Percentiles rank a stretch among this genome's conserved stretches.
Conservation (phyloP, 30 jellyfish, hydroid and myxozoan species). For the Rhopilema esculentum region DNA sequence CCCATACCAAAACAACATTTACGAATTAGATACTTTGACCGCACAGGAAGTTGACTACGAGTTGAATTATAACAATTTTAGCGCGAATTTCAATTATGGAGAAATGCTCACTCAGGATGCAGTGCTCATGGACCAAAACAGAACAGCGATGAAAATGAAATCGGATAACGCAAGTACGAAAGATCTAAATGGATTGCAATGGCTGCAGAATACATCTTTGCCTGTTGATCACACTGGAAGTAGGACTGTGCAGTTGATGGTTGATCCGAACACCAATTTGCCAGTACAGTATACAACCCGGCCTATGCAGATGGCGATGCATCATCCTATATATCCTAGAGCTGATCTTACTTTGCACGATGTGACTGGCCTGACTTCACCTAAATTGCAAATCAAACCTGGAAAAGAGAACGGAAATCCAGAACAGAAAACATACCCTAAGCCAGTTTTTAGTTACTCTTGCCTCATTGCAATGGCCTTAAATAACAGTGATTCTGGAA, state of each 20-base stretch:
- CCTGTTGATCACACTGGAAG: constrained; percentile 85
- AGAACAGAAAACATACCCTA: constrained; percentile 89
- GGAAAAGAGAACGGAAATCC: constrained; percentile 88
- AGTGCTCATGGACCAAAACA: constrained; percentile 43
- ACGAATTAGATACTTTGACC: constrained; percentile 86
- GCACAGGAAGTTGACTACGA: constrained; percentile 95
- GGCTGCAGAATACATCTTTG: constrained; percentile 90
- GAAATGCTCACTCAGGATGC: constrained; percentile 90
- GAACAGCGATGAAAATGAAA: constrained; percentile 89
- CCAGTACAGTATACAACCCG: constrained; percentile 87
- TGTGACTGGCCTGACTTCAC: constrained; percentile 59
- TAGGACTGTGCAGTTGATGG: constrained; percentile 91
- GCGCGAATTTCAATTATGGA: constrained; percentile 93
- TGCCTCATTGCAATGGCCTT: constrained; percentile 98
- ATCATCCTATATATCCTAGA: constrained; percentile 64
- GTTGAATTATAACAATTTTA: constrained; percentile 67
- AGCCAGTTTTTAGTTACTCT: constrained; percentile 98
- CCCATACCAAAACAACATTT: constrained; percentile 84
- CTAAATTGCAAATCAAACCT: constrained; percentile 66
- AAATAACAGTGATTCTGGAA: constrained; percentile 91
- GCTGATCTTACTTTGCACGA: constrained; percentile 58
- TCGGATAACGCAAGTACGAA: constrained; percentile 76
- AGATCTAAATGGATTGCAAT: constrained; percentile 86
- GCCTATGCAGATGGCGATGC: constrained; percentile 65
- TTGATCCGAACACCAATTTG: constrained; percentile 93